These are phyloP conservation scores for Trachelipus rathkii DNA, from an alignment of 1,140 invertebrate species.

Conservation along the genomic window DNA sequence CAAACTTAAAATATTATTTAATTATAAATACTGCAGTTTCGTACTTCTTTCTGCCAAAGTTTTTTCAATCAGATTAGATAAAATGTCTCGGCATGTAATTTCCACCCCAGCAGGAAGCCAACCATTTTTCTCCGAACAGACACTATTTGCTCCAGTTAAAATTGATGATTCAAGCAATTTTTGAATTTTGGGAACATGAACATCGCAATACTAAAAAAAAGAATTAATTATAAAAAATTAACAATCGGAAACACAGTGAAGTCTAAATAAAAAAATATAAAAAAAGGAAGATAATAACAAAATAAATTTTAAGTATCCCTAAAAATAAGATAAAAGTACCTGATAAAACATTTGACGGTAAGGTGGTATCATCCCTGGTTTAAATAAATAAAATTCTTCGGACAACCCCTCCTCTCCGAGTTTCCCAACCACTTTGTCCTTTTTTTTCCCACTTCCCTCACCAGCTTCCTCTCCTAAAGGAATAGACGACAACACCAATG, in stretches of 20 bases:
- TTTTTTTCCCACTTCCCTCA: conserved; percentile 47
- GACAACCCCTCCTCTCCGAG: conserved; percentile 34
- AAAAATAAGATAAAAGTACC: conserved; percentile 51
- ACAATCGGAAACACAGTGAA: too few species aligned
- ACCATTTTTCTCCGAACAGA: conserved; percentile 38
- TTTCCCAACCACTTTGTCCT: background rate
- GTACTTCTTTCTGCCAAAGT: conserved; percentile 17
- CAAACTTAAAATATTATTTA: too few species aligned
- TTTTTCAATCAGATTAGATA: conserved; percentile 36
- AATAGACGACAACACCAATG: background rate
- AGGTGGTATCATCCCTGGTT: conserved; percentile 65
- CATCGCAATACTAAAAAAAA: conserved; percentile 67
- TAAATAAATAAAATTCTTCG: conserved; percentile 58
- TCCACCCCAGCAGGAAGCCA: conserved; percentile 39
- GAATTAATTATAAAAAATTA: background rate
- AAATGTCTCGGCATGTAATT: conserved; percentile 33
- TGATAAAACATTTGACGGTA: conserved; percentile 78
- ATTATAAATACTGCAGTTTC: background rate
- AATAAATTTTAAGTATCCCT: too few species aligned
- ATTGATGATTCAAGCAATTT: conserved; percentile 64
- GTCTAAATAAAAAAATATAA: too few species aligned
- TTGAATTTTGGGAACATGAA: conserved; percentile 78
- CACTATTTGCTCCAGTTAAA: conserved; percentile 32
- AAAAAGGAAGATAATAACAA: too few species aligned
- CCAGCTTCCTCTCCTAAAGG: conserved; percentile 38